Evolutionary conservation across 2,888 invertebrate species (phyloP), one percentile per base, ranked within the genome.

Genomic region (Panopea generosa): DNA sequence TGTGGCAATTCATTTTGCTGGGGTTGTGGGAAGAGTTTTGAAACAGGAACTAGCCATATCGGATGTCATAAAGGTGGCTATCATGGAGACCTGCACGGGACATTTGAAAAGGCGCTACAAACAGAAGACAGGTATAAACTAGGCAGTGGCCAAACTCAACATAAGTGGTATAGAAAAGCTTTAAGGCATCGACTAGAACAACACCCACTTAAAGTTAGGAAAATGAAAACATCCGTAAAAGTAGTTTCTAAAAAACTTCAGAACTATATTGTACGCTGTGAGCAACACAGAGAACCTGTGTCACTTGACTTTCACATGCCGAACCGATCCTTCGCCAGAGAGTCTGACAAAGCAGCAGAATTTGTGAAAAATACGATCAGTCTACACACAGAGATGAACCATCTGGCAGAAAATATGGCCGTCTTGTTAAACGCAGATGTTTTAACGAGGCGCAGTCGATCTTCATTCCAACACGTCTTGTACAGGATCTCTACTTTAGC

Each of bases 1-100:
- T 87, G 87, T 67, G 74, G 77, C 6, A 53, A 67, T 2, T 18
- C 24, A 7, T 87, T 87, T 53, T 87, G 87, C 52, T 87, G 86
- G 87, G 83, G 81, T 0, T 87, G 87, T 76, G 68, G 75, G 9
- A 69, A 66, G 27, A 14, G 43, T 11, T 85, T 61, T 65, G 20
- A 20, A 14, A 2, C 22, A 2, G 43, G 24, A 2, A 38, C 18
- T 4, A 57, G 57, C 9, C 24, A 50, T 18, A 33, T 38, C 1
- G 16, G 22, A 4, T 66, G 65, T 18, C 27, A 45, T 11, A 66
- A 18, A 18, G 6, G 40, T 24, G 65, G 56, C 20, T 29, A 29
- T n/a, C n/a, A n/a, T n/a, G n/a, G n/a, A n/a, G n/a, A n/a, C n/a
- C n/a, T n/a, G 11, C 65, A 66, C 26, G 33, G 27, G 18, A 66